Evolutionary conservation across 2,113 vertebrate genomes (phyloP), one percentile per base, ranked within the genome.

Genomic region (Rhodinocichla rosea): DNA sequence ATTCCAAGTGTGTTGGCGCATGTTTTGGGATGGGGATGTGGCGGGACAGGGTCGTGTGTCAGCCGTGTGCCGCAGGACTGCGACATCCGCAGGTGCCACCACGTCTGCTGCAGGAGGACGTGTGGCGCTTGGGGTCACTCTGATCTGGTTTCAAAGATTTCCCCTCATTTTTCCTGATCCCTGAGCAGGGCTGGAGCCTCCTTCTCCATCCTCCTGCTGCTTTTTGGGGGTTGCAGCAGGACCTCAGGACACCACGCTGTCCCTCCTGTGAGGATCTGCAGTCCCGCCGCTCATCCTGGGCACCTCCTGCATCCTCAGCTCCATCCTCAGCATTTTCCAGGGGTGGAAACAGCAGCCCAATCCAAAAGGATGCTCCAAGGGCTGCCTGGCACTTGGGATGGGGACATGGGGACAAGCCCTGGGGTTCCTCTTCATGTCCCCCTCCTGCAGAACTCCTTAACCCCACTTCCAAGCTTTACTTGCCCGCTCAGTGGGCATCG

Each of bases 401-500:
- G 26, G 85, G 24, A 3, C 22, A 13, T 1, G 11, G 50, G 80
- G 18, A 39, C 16, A 14, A 86, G 2, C 12, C 7, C 5, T 8
- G 6, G 28, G 59, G 28, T 2, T 12, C 7, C 10, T 7, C 13
- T n/a, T 26, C 5, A 0, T 4, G 2, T 32, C 16, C 10, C 13
- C 2, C 3, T 60, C 37, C n/a, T 5, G 8, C 30, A 15, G 32
- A 60, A 33, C 10, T 53, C 75, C 45, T 47, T 19, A 22, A 56
- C 9, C 9, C 47, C 19, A 1, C 44, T 84, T 37, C 30, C 22
- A 42, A 70, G 53, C 22, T 92, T 35, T 27, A 0, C 13, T 35
- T 2, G 0, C 18, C 3, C 5, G 0, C 17, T 3, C 7, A 32
- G 2, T 0, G 4, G 24, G 35, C 6, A 4, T 49, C 0, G 3